Base-by-base conservation (phyloP, 2,797 vertebrate species). In the Cryptoprocta ferox region DNA sequence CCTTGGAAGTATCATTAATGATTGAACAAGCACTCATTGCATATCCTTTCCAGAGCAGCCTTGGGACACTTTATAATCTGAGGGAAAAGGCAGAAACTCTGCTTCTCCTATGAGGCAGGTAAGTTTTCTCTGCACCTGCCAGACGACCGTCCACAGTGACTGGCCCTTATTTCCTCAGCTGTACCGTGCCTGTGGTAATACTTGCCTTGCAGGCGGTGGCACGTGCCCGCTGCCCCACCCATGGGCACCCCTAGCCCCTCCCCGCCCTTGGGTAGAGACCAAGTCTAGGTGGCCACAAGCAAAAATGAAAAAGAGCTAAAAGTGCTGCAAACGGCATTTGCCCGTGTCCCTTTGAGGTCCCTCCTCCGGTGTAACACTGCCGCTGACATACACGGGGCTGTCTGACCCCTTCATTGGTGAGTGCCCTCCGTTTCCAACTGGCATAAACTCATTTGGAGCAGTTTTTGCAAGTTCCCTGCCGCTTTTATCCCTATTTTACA, bases 341-440 rank as follows among this genome's bases (percentile, higher is more conserved):
- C 39, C 59, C 30, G 0, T 32, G 50, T 50, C 71, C 11, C 0
- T 4, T 70, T 0, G 0, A 42, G 65, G 65, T 6, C 37, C 19
- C 21, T 73, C 32, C 39, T 5, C n/a, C 0, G 37, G 26, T 24
- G 12, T 9, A 26, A 28, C n/a, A 6, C 2, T 2, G 6, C 81
- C 26, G 45, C 68, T 3, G 0, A 24, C 9, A 2, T 28, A 10
- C 1, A 0, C 8, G 13, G 11, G 68, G 14, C 81, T 70, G 37
- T 5, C 59, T 18, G 21, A n/a, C n/a, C 71, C 9, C 28, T 35
- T 79, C 8, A 35, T n/a, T 11, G 21, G 70, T 76, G 53, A 45
- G 61, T n/a, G 48, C 15, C 13, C 56, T 73, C 71, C 0, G 30
- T 71, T 32, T 73, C 82, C 2, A 0, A 39, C 3, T 19, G 28